These are phyloP conservation scores for Tetranychus truncatus DNA, from an alignment of 2,888 invertebrate genomes.

Conservation along the genomic window DNA sequence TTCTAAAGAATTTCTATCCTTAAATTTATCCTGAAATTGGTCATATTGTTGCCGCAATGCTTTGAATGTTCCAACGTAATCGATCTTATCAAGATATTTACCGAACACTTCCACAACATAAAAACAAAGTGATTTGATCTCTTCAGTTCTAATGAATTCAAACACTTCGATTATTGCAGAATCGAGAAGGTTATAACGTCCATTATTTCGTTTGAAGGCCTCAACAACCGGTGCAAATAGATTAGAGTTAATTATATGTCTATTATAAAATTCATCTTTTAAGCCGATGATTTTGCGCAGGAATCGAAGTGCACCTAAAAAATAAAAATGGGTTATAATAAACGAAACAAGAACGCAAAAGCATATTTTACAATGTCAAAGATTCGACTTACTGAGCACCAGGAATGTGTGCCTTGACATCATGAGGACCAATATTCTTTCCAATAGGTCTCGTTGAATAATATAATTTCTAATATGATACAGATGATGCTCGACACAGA, in stretches of 20 bases:
- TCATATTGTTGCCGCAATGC: constrained; percentile 71
- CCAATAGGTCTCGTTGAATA: constrained; percentile 83
- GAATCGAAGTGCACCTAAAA: constrained; percentile 67
- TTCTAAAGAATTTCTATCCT: constrained; percentile 55
- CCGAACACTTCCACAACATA: constrained; percentile 93
- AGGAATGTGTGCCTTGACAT: constrained; percentile 92
- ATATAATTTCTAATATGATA: constrained; percentile 97
- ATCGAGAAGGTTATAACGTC: constrained; percentile 92
- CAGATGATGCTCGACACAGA: constrained; percentile 97
- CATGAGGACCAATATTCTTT: constrained; percentile 85
- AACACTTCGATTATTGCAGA: constrained; percentile 98
- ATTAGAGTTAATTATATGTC: constrained; percentile 83
- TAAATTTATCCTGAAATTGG: constrained; percentile 72
- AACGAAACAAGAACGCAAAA: no score
- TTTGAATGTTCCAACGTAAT: constrained; percentile 96
- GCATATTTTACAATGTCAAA: not conserved
- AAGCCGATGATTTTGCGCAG: constrained; percentile 89
- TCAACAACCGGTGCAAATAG: constrained; percentile 88
- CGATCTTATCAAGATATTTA: constrained; percentile 76
- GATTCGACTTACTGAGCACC: constrained; percentile 50
- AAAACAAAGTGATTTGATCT: constrained; percentile 40
- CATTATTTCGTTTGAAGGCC: constrained; percentile 86
- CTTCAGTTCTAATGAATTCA: constrained; percentile 77
- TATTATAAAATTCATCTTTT: constrained; percentile 95
- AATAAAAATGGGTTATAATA: constrained; percentile 8